Base-by-base conservation (phyloP, 92 coral and sea anemone genomes). In the Ricordea florida region DNA sequence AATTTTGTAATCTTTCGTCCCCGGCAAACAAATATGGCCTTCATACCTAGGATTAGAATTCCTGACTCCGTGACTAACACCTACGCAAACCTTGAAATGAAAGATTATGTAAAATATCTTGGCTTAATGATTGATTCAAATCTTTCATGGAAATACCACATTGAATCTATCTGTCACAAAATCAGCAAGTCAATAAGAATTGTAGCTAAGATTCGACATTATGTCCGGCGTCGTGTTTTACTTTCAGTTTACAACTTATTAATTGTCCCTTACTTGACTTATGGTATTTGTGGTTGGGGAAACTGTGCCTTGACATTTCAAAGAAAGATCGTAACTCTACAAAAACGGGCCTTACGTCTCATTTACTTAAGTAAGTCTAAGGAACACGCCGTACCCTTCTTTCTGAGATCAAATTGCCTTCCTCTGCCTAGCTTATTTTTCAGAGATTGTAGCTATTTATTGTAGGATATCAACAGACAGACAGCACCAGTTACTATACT, bases 401-500 rank as follows among this genome's bases (percentile, higher is more conserved):
- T n/a, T n/a, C n/a, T n/a, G n/a, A n/a, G n/a, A n/a, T n/a, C n/a
- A n/a, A n/a, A n/a, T n/a, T n/a, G n/a, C n/a, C n/a, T n/a, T n/a
- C n/a, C n/a, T n/a, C n/a, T n/a, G n/a, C n/a, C n/a, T n/a, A n/a
- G n/a, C n/a, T n/a, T n/a, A n/a, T n/a, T n/a, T n/a, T n/a, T n/a
- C n/a, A n/a, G n/a, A n/a, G n/a, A n/a, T n/a, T n/a, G n/a, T n/a
- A 47, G 55, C 55, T 10, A 47, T 10, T 10, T 10, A 47, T 47
- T 16, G 55, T 47, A 47, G 18, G 55, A 47, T 47, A 27, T 55
- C 62, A 55, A 55, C 62, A 55, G 62, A 55, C 40, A 55, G 62
- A 27, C 62, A 55, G 62, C 62, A 55, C 62, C 62, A 55, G 62
- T 55, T 55, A 55, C 38, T 55, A 55, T 55, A 55, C 38, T 55